Evolutionary conservation across 2,888 invertebrate genomes (phyloP).

Genomic region (Petrolisthes manimaculis): DNA sequence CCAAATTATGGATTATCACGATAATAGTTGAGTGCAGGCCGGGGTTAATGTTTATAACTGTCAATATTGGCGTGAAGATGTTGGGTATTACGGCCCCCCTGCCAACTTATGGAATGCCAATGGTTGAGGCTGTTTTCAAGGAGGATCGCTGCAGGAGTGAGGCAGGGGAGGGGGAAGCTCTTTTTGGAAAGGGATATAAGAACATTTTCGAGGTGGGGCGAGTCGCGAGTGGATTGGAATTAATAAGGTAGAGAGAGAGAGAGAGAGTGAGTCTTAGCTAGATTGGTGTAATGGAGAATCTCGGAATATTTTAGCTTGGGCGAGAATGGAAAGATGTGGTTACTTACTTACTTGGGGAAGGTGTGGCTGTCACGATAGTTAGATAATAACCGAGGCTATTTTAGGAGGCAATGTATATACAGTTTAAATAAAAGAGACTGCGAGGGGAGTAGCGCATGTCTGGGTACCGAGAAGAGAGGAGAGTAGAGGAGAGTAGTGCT

Average conservation of each 20-base stretch:
- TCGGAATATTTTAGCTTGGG: too few species aligned
- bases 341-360: too few species aligned
- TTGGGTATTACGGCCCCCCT: constrained; percentile 34
- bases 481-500: too few species aligned
- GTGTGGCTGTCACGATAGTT: too few species aligned
- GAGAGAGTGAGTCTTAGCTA: neutral
- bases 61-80: constrained; percentile 57
- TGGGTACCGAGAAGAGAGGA: too few species aligned
- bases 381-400: too few species aligned
- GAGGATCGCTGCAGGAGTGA: neutral
- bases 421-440: too few species aligned
- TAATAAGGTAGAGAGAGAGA: neutral
- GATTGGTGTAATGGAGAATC: neutral
- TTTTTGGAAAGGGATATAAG: neutral
- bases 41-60: constrained; percentile 54
- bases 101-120: constrained; percentile 42
- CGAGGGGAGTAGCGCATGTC: too few species aligned
- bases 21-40: constrained; percentile 45
- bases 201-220: neutral
- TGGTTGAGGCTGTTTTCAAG: neutral
- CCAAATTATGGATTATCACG: constrained; percentile 54
- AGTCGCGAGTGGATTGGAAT: neutral
- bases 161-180: neutral
- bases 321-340: too few species aligned
- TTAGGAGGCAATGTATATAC: too few species aligned